Evolutionary conservation across 2,888 invertebrate genomes (phyloP).

Genomic region (Eretmocerus hayati): DNA sequence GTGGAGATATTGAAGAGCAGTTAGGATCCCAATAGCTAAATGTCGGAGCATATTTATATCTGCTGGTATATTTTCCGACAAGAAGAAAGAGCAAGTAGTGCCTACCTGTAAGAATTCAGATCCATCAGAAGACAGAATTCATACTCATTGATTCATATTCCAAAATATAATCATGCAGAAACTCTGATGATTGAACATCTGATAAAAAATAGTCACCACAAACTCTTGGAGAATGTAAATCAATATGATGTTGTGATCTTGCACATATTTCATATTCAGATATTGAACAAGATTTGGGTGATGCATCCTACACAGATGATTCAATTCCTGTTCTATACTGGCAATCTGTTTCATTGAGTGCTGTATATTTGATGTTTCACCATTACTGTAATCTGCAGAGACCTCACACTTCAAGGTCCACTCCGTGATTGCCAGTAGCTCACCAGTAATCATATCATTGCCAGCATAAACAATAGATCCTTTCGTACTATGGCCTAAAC

Average conservation of each 20-base stretch:
- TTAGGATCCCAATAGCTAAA: constrained; percentile 65
- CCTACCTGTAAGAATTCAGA: constrained; percentile 34
- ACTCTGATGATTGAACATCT: background rate
- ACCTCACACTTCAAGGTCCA: constrained; percentile 56
- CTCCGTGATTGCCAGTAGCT: constrained; percentile 65
- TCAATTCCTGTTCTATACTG: constrained; percentile 72
- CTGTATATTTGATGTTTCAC: constrained; percentile 28
- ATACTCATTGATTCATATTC: background rate
- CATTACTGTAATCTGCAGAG: constrained; percentile 18
- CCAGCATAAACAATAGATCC: constrained; percentile 71
- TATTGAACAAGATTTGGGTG: constrained; percentile 71
- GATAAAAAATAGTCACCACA: constrained; percentile 45
- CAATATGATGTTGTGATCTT: constrained; percentile 57
- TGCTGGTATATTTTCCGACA: constrained; percentile 50
- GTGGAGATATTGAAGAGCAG: constrained; percentile 73
- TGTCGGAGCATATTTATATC: constrained; percentile 55
- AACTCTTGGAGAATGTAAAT: constrained; percentile 68
- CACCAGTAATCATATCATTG: constrained; percentile 67
- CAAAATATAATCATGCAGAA: too few species aligned
- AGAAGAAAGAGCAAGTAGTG: constrained; percentile 47
- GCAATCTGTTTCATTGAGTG: constrained; percentile 54
- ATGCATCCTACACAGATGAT: constrained; percentile 60
- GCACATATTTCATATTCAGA: constrained; percentile 60
- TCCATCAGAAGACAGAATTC: background rate
- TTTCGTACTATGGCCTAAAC: constrained; percentile 68